phyloP scores from a whole-genome alignment of 2,113 vertebrate genomes.

The Pomatostomus ruficeps region DNA sequence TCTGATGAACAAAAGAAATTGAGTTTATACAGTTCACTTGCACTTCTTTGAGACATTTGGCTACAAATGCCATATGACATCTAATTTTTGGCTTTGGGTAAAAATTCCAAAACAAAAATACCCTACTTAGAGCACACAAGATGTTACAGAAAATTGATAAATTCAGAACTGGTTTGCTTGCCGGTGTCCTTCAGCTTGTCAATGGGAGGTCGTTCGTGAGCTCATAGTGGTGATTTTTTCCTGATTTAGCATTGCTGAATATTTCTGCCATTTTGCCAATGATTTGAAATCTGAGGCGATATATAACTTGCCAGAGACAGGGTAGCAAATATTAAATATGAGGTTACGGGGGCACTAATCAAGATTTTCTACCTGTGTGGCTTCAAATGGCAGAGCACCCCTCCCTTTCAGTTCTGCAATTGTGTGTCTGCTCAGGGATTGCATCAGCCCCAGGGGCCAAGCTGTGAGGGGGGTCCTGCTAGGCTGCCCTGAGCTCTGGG shows the following conservation, averaged over 20 bases:
- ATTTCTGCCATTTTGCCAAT: neutral
- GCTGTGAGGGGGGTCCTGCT: neutral
- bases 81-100: neutral
- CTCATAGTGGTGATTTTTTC: neutral
- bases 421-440: neutral
- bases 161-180: neutral
- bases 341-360: neutral
- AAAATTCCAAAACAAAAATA: neutral
- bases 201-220: accelerated
- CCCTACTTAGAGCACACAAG: neutral
- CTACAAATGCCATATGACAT: neutral
- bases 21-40: neutral
- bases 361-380: neutral
- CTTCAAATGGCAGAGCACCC: neutral
- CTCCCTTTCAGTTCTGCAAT: neutral
- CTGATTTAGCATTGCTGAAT: neutral
- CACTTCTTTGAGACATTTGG: neutral
- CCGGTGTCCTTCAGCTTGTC: neutral
- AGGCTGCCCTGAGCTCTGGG: neutral
- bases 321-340: neutral
- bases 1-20: neutral
- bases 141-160: neutral
- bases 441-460: accelerated
- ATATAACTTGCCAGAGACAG: neutral
- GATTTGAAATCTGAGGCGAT: neutral